Base-by-base conservation (phyloP, 2,113 vertebrate genomes). In the Phylloscopus whistleri region DNA sequence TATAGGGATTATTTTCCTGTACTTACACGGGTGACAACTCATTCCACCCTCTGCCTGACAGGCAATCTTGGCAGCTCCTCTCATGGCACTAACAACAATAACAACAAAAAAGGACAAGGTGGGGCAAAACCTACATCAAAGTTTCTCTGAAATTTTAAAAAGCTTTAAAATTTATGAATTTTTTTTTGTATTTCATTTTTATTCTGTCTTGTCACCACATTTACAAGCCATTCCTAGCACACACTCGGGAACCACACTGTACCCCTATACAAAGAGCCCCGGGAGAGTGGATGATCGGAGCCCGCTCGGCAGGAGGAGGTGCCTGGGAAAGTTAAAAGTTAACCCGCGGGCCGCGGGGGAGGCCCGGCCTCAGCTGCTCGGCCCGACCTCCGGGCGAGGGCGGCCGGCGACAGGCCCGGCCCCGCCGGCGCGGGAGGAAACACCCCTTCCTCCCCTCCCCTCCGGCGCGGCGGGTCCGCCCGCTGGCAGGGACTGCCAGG, bases 261-360 rank as follows among this genome's bases (percentile, higher is more conserved):
- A 18, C 11, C 12, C 53, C 13, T 0, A 12, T 3, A 41, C 26
- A 13, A 7, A 52, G 41, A 6, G 20, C 30, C 7, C 16, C 27
- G 3, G 0, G 16, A 10, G 27, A 23, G 46, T 0, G 39, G 48
- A 1, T 0, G 60, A 0, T 27, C 18, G 4, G 3, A 39, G 15
- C 51, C 69, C 33, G 17, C 4, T 1, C 7, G 10, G 44, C 63
- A 4, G 35, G 4, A 18, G 58, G 3, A 8, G 48, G 1, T 0
- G 48, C 26, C 53, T 1, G 63, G 16, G 21, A 10, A 21, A 12
- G 14, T 1, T 0, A 2, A 10, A 21, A 12, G 14, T 1, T 0
- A 2, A 14, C 5, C 13, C 5, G 14, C 2, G 51, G 27, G 22
- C 49, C 2, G 49, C 35, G 22, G 66, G 49, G 33, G 13, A 21